Base-by-base conservation (phyloP, 2,797 vertebrate species). In the Orientallactaga sibirica region DNA sequence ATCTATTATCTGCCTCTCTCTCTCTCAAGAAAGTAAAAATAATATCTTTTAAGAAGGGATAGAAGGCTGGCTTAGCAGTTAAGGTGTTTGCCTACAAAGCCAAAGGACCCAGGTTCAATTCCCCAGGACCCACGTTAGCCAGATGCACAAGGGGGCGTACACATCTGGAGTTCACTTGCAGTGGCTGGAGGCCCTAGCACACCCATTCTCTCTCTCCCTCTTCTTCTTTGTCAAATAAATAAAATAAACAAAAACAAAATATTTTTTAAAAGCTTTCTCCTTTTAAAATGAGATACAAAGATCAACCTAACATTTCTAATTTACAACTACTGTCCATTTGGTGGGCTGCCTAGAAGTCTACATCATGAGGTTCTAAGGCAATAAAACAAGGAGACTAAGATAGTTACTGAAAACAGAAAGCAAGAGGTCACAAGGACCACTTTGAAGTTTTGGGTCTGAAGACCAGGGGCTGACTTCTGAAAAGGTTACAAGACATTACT, bases 201-300 rank as follows among this genome's bases (percentile, higher is more conserved):
- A 37, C 33, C 33, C 33, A 37, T 37, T 37, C 33, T 37, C 33
- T 37, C 33, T 37, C 33, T 37, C 33, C 33, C 33, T 37, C 33
- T 37, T 37, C 33, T 2, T 37, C 33, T 37, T 2, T 2, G 33
- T 37, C 33, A 37, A 37, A 37, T 37, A 37, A 37, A 48, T 48
- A 8, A 48, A 48, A 48, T 8, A 48, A 48, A 48, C 8, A 48
- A 48, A 48, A 48, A 48, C 43, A 48, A 93, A 55, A 37, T 37
- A 2, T 37, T 37, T 37, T 37, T 37, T 37, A 37, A 43, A 77
- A 81, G 9, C 70, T 71, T 88, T 92, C 48, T 92, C 74, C 91
- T 94, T 88, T 87, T 80, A 93, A 92, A 91, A 12, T 66, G 6
- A 92, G 27, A 86, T 29, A 68, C 7, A 66, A 89, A 81, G 66